These are phyloP conservation scores for Procavia capensis DNA, from an alignment of 2,113 vertebrate genomes.

Conservation along the genomic window DNA sequence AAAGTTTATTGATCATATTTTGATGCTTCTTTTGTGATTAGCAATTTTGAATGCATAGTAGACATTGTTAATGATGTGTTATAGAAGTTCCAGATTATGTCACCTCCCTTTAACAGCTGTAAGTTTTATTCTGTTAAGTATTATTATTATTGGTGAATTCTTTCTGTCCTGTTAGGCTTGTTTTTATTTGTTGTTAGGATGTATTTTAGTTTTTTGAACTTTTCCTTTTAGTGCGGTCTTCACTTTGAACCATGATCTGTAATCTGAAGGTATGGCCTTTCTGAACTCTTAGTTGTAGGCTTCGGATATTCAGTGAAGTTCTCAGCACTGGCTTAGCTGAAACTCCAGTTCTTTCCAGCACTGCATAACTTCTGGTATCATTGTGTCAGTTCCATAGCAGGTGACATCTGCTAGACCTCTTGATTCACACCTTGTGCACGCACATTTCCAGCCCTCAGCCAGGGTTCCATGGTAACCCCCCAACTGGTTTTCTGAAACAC, in stretches of 20 bases:
- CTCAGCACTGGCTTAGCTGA: neutral
- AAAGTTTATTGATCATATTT: neutral
- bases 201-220: neutral
- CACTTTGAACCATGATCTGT: neutral
- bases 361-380: neutral
- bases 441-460: neutral
- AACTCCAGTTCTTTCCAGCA: neutral
- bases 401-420: neutral
- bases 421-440: fast-evolving
- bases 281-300: neutral
- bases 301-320: neutral
- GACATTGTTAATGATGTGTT: too few relatives aligned
- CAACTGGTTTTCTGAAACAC: neutral
- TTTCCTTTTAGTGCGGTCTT: neutral
- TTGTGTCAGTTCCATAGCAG: neutral
- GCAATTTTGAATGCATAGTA: neutral
- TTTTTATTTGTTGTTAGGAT: neutral
- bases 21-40: neutral
- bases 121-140: neutral
- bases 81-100: neutral
- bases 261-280: neutral
- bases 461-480: neutral
- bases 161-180: neutral
- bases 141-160: neutral
- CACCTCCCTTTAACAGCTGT: neutral